Base-by-base conservation (phyloP, 2,888 invertebrate species). In the Prenolepis imparis region DNA sequence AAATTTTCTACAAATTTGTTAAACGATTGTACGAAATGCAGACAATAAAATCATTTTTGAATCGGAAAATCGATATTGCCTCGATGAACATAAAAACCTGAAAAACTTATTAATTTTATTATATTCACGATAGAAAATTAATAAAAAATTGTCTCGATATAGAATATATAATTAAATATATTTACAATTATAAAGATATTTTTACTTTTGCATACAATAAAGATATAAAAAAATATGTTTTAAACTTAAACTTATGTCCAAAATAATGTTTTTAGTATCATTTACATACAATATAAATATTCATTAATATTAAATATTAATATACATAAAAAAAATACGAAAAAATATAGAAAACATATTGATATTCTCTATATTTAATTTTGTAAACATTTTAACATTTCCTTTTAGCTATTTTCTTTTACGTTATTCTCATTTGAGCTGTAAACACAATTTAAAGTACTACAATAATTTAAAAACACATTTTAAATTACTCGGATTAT, bases 251-350 rank as follows among this genome's bases (percentile, higher is more conserved):
- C n/a, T 18, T 52, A 52, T 52, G 48, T 52, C 1, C 4, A 0
- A 57, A 61, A 75, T 55, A 24, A 28, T 67, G 15, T 67, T 78
- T 78, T 77, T 66, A 67, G 67, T 77, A 28, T 77, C 44, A 36
- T 1, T 59, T 70, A 78, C 18, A 32, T 39, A 63, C 44, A 64
- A 44, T 64, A 63, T 32, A 59, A 3, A 44, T 57, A 68, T 78
- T 59, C 12, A 55, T 77, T 78, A 68, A 78, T 78, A 68, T 5
- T 21, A 3, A 11, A 44, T 44, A 64, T 89, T 44, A 78, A 48
- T 74, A 73, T 74, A 36, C n/a, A 84, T 67, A 57, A 83, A 57
- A 75, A 32, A 36, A 44, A 78, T 66, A 52, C 66, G 75, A 55
- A 89, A 66, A 87, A 68, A 61, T 36, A 41, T 66, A 67, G 36